Evolutionary conservation across 2,888 invertebrate genomes (phyloP).

Genomic region (Chromoteleia sp.): DNA sequence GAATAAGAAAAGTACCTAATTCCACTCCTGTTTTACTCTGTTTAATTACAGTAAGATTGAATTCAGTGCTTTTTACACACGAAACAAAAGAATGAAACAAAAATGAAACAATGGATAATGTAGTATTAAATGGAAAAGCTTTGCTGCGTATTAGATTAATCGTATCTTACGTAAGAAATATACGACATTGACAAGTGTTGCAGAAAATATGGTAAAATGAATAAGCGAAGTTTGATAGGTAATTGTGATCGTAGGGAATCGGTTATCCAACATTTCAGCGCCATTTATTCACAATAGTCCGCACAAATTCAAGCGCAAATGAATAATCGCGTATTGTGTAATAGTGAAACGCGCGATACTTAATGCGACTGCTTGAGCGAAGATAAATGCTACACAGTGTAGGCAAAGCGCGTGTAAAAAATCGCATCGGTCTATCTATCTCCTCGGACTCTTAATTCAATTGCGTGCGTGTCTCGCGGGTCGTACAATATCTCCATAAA

Average conservation of each 20-base stretch:
- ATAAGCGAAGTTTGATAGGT: background rate
- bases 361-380: slow-evolving; percentile 11
- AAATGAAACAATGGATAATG: too few relatives aligned
- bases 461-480: slow-evolving; percentile 31
- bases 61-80: too few relatives aligned
- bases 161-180: too few relatives aligned
- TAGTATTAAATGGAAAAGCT: too few relatives aligned
- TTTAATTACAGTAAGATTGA: too few relatives aligned
- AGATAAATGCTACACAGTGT: slow-evolving; percentile 17
- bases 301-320: slow-evolving; percentile 4
- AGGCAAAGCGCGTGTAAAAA: slow-evolving; percentile 22
- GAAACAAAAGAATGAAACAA: too few relatives aligned
- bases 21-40: too few relatives aligned
- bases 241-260: background rate
- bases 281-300: background rate
- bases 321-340: slow-evolving; percentile 13
- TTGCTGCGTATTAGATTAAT: too few relatives aligned
- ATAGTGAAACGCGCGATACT: slow-evolving; percentile 21
- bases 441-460: slow-evolving; percentile 39
- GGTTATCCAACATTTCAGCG: slow-evolving; percentile 2
- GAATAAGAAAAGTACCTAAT: too few relatives aligned
- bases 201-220: too few relatives aligned
- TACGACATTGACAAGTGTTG: too few relatives aligned
- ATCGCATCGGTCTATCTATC: slow-evolving; percentile 23
- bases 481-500: slow-evolving; percentile 39